Evolutionary conservation across 2,888 invertebrate genomes (phyloP).

Genomic region (Laspeyria flexula): DNA sequence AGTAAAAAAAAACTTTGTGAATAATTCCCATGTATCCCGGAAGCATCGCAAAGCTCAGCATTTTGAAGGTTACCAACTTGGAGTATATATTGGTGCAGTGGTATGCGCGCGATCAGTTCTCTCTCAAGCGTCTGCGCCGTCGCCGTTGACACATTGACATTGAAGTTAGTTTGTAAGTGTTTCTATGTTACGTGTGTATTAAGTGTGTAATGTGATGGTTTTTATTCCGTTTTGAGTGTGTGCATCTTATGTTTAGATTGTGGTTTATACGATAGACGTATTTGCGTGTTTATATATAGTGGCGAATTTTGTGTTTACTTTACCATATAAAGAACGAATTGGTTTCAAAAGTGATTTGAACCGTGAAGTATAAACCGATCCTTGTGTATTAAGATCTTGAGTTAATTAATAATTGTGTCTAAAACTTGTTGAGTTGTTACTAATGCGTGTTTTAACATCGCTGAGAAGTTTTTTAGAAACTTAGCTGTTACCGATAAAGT

Average conservation of each 20-base stretch:
- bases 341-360: too few species aligned
- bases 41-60: slow-evolving; percentile 56
- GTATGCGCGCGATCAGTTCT: slow-evolving; percentile 72
- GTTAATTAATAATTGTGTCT: too few species aligned
- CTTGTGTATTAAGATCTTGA: too few species aligned
- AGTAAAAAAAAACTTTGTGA: slow-evolving; percentile 30
- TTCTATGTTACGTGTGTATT: slow-evolving; percentile 39
- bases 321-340: too few species aligned
- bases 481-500: too few species aligned
- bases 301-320: too few species aligned
- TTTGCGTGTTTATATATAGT: background rate
- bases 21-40: slow-evolving; percentile 62
- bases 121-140: slow-evolving; percentile 36
- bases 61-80: slow-evolving; percentile 64
- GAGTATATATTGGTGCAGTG: slow-evolving; percentile 68
- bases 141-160: slow-evolving; percentile 58
- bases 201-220: slow-evolving; percentile 16
- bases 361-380: too few species aligned
- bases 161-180: slow-evolving; percentile 64
- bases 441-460: too few species aligned
- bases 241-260: slow-evolving; percentile 2
- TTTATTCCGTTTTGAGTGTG: slow-evolving; percentile 11
- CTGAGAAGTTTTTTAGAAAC: too few species aligned
- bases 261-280: background rate
- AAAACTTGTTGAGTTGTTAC: too few species aligned